A percentile compares a stretch with the other conserved stretches of the same genome.
Evolutionary conservation across 1,140 invertebrate genomes (phyloP).

Genomic region (Drosophila bifasciata): DNA sequence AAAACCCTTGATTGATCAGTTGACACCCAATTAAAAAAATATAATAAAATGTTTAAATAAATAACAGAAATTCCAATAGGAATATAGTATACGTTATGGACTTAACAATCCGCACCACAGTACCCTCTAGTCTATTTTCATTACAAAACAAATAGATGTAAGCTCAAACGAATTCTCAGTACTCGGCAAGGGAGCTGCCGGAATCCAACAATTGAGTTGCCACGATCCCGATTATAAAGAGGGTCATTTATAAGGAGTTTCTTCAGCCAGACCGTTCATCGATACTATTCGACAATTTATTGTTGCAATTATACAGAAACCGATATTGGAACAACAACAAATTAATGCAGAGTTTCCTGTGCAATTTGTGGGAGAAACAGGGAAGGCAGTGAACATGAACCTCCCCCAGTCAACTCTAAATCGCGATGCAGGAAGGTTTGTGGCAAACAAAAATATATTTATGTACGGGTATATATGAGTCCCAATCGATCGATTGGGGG

Average conservation of each 20-base stretch:
- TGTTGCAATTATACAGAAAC: constrained; percentile 47
- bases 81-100: background rate
- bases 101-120: background rate
- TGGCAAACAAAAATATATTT: constrained; percentile 17
- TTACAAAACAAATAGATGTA: constrained; percentile 10
- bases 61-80: background rate
- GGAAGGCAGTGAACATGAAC: constrained; percentile 35
- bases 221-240: constrained; percentile 25
- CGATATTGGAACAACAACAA: constrained; percentile 16
- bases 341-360: constrained; percentile 53
- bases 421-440: constrained; percentile 19
- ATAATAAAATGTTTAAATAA: background rate
- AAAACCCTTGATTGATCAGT: background rate
- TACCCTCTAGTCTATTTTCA: constrained; percentile 17
- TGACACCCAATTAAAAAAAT: background rate
- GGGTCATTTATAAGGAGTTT: constrained; percentile 37
- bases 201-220: background rate
- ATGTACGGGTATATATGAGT: background rate
- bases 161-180: constrained; percentile 16
- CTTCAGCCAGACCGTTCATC: background rate
- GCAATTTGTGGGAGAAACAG: constrained; percentile 39
- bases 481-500: constrained; percentile 48
- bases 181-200: constrained; percentile 3
- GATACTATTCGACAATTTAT: constrained; percentile 30
- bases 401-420: background rate